Evolutionary conservation across 2,113 vertebrate species (phyloP).

Genomic region (Danionella cerebrum): DNA sequence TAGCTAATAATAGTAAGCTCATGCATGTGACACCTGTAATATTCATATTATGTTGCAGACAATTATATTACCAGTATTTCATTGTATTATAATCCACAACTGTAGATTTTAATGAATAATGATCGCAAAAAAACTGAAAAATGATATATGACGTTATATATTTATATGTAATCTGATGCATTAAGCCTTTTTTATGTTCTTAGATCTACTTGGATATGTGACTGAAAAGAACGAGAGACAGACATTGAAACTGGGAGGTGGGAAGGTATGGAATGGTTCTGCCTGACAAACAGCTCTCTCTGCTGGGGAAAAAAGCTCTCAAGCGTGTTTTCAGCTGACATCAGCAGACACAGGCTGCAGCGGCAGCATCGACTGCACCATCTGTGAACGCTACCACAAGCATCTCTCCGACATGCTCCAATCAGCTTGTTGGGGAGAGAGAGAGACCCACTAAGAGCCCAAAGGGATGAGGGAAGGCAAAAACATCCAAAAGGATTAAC

Average conservation of each 20-base stretch:
- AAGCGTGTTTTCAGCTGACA: conserved; percentile 93
- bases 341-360: conserved; percentile 92
- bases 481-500: conserved; percentile 12
- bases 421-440: conserved; percentile 72
- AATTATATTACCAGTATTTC: no score
- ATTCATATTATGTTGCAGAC: no score
- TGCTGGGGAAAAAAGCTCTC: conserved; percentile 83
- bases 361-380: conserved; percentile 80
- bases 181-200: no score
- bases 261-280: conserved; percentile 56
- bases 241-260: background rate
- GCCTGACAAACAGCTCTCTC: conserved; percentile 82
- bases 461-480: background rate
- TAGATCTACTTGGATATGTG: background rate
- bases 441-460: conserved; percentile 70
- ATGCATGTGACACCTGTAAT: no score
- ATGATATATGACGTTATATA: no score
- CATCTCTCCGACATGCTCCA: background rate
- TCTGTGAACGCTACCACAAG: conserved; percentile 82
- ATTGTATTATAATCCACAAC: no score
- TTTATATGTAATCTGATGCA: no score
- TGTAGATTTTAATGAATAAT: no score
- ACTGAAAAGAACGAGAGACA: background rate
- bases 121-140: background rate
- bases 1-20: no score